Percentiles rank a stretch among this genome's conserved stretches.
phyloP scores from a whole-genome alignment of 2,113 vertebrate genomes.

The Taxidea taxus region DNA sequence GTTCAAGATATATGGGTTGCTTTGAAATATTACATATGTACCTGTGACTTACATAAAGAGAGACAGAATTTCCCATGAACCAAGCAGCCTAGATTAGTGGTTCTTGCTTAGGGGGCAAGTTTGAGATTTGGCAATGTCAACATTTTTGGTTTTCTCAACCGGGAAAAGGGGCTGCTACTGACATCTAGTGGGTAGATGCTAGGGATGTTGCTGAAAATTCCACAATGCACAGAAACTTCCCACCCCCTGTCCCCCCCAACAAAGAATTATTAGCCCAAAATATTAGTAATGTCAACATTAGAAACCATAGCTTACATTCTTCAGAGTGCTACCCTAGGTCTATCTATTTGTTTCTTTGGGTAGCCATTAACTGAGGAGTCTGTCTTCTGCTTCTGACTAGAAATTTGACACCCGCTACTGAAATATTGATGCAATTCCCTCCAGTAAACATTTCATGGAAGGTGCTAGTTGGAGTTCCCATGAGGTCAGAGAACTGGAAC shows the following conservation, averaged over 20 bases:
- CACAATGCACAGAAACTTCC: not conserved
- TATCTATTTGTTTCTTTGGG: not conserved
- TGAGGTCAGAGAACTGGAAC: not conserved
- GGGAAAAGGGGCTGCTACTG: not conserved
- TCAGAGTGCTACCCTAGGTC: not conserved
- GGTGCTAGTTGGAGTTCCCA: not conserved
- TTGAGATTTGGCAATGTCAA: not conserved
- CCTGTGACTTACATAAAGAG: not conserved
- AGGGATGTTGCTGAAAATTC: not conserved
- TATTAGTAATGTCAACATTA: not conserved
- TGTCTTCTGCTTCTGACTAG: not conserved
- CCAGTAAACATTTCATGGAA: not conserved
- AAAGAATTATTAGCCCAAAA: not conserved
- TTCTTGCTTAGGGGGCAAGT: not conserved
- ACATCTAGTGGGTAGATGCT: not conserved
- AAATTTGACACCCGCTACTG: not conserved
- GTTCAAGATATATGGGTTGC: not conserved
- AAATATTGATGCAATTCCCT: not conserved
- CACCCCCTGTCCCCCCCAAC: rapidly evolving
- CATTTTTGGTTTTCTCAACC: not conserved
- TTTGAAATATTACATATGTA: not conserved
- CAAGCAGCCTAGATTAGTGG: not conserved
- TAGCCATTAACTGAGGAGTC: not conserved
- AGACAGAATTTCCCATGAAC: not conserved
- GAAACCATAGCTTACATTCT: not conserved